Evolutionary conservation across 2,113 vertebrate species (phyloP), one percentile per base, ranked within the genome.

Genomic region (Xenotilapia caudafasciata): DNA sequence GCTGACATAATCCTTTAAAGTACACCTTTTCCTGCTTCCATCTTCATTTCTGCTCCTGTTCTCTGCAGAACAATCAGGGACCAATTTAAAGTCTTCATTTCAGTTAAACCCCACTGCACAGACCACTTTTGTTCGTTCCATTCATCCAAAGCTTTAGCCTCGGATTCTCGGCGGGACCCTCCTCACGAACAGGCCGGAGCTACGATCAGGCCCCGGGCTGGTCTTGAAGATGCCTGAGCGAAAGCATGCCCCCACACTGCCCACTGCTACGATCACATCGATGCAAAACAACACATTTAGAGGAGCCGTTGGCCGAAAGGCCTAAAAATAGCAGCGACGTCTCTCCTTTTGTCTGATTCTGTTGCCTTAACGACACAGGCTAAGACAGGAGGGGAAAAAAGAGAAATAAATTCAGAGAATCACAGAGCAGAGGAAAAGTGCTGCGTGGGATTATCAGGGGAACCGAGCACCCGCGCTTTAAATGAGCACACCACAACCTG

Each of bases 301-400:
- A 17, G 9, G 6, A 47, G 9, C 14, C 9, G 11, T 2, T 47
- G 70, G 70, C 70, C 40, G 77, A 73, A 21, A 86, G 3, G 45
- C 55, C 65, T 85, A 70, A 87, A 91, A 92, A 92, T 88, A 92
- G 65, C 28, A 53, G 14, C 21, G 35, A 53, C 45, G 54, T 83
- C 21, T 85, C 42, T 81, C 62, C 79, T 92, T 84, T 84, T 83
- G 88, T 87, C 86, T 80, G 89, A 77, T 85, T 60, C 19, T 35
- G 85, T 89, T 84, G 90, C 89, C 84, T 81, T 91, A 92, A 93
- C 84, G 31, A 93, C 88, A 79, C 55, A 17, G 45, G 47, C 65
- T 51, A n/a, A 54, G 79, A 70, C 19, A 80, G 26, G 11, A 13
- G 47, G 55, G 54, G 51, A 35, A 12, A 28, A 15, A 45, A 58